Evolutionary conservation across 1,140 invertebrate genomes (phyloP), one percentile per base, ranked within the genome.

Genomic region (Procambarus clarkii): DNA sequence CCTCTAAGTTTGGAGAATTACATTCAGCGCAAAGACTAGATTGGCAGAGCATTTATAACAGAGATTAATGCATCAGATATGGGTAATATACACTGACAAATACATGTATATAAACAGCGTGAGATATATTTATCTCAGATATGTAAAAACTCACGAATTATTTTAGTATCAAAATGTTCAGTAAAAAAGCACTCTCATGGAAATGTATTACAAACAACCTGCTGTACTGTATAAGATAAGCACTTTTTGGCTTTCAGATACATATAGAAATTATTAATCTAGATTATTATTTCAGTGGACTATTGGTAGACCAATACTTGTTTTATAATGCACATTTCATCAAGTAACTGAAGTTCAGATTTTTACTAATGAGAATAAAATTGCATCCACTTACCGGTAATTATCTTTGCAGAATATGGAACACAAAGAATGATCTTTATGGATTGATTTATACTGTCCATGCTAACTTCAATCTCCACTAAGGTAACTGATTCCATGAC

Each of bases 151-250:
- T 81, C 8, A 78, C 24, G 5, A 71, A 71, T 81, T 60, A 44
- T 45, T 44, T 60, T 76, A 44, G 87, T 89, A 89, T 89, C 60
- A 89, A 82, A 89, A 89, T 89, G 60, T 89, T 71, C 34, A 8
- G 60, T 24, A 82, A 89, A 89, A 88, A 74, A 87, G 76, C 54
- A 87, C 76, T 87, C 79, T 74, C 34, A 60, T 60, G 48, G 46
- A 58, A n/a, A 78, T 60, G 50, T 54, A 34, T 18, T 81, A 81
- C 18, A 50, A 80, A 50, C 48, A 46, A 54, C 48, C 34, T 58
- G 0, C 13, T 58, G 18, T 69, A 69, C 13, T 69, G 69, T 34
- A 34, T 24, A 74, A 74, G 24, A 34, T 24, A 74, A 74, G 69
- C 8, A 74, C 24, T 34, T 74, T 74, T 74, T 24, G n/a, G n/a